These are phyloP conservation scores for Papilio xuthus DNA, from an alignment of 1,140 invertebrate species.

Conservation along the genomic window DNA sequence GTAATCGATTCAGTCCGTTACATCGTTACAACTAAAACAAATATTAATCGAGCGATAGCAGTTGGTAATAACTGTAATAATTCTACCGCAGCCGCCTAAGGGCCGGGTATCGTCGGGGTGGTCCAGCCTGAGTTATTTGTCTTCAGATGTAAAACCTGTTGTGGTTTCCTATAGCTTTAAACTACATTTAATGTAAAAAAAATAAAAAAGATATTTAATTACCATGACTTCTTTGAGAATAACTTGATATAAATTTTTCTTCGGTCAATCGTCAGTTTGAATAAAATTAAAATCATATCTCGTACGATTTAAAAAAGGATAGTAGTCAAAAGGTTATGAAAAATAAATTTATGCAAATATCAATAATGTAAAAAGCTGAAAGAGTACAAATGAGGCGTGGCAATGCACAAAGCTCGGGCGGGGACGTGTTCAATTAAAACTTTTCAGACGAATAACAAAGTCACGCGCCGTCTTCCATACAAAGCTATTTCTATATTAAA, in stretches of 20 bases:
- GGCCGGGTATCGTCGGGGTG: slow-evolving; percentile 15
- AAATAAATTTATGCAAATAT: not conserved
- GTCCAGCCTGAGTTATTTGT: slow-evolving; percentile 4
- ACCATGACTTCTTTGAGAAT: not conserved
- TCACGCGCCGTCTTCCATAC: slow-evolving; percentile 40
- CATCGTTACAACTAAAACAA: slow-evolving; percentile 27
- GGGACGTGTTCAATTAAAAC: slow-evolving; percentile 42
- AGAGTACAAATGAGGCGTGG: slow-evolving; percentile 3
- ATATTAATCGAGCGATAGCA: slow-evolving; percentile 30
- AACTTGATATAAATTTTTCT: too few relatives aligned
- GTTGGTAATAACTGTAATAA: slow-evolving; percentile 26
- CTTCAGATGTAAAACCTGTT: not conserved
- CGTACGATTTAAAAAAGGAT: not conserved
- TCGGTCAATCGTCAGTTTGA: not conserved
- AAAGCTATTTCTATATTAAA: slow-evolving; percentile 13
- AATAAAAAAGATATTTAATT: not conserved
- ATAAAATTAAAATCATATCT: not conserved
- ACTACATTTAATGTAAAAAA: not conserved
- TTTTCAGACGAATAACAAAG: slow-evolving; percentile 46
- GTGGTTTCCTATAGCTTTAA: not conserved
- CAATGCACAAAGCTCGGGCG: slow-evolving; percentile 1
- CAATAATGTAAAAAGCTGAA: slow-evolving; percentile 2
- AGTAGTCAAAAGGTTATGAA: not conserved
- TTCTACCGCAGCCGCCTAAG: slow-evolving; percentile 13
- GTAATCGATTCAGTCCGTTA: slow-evolving; percentile 26